phyloP scores from a whole-genome alignment of 2,113 vertebrate genomes.

The Dryoscopus gambensis region DNA sequence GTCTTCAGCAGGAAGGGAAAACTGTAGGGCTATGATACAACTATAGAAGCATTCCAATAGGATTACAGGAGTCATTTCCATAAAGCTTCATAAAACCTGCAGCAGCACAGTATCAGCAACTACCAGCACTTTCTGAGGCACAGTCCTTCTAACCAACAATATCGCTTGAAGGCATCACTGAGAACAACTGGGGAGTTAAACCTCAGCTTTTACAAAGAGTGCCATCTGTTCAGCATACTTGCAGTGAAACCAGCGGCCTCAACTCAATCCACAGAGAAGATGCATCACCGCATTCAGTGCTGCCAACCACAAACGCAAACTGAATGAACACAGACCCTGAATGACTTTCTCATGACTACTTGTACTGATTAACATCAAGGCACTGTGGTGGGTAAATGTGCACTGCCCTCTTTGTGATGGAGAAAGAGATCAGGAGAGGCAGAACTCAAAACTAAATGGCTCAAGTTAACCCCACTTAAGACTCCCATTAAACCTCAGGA shows the following conservation, averaged over 20 bases:
- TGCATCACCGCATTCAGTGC: background rate
- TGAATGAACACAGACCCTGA: background rate
- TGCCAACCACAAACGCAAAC: background rate
- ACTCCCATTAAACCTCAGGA: background rate
- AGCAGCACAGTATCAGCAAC: background rate
- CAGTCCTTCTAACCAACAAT: background rate
- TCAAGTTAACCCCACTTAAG: background rate
- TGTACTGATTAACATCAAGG: background rate
- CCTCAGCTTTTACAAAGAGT: background rate
- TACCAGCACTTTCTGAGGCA: background rate
- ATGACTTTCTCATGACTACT: background rate
- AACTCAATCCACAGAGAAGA: background rate
- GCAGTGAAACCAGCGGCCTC: background rate
- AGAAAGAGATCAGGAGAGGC: background rate
- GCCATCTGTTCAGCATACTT: background rate
- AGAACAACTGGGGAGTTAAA: background rate
- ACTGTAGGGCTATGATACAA: background rate
- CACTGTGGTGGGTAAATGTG: background rate
- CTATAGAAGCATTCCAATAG: background rate
- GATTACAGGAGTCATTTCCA: background rate
- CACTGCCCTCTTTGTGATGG: background rate
- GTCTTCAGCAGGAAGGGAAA: background rate
- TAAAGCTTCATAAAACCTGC: background rate
- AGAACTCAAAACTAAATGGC: background rate
- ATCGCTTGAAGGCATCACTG: background rate